Evolutionary conservation across 2,888 invertebrate genomes (phyloP).

Genomic region (Ormia ochracea): DNA sequence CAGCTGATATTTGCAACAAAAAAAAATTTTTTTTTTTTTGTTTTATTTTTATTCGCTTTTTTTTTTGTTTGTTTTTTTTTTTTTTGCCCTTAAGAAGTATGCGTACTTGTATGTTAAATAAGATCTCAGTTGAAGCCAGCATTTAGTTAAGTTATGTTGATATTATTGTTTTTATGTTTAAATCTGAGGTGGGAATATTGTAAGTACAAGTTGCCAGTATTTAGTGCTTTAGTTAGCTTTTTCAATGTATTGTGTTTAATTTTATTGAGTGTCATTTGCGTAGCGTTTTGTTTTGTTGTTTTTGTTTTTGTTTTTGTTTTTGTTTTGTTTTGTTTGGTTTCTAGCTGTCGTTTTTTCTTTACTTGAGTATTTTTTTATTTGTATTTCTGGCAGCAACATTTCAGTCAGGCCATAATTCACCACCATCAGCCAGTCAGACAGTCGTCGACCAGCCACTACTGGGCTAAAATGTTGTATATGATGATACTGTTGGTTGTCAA

Average conservation of each 20-base stretch:
- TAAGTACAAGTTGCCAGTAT: conserved; percentile 45
- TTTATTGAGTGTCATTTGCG: conserved; percentile 55
- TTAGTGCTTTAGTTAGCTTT: conserved; percentile 4
- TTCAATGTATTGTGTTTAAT: conserved; percentile 34
- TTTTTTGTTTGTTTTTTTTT: neutral
- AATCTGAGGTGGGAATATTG: conserved; percentile 51
- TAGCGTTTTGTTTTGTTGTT: neutral
- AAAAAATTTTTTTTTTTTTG: neutral
- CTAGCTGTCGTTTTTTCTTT: neutral
- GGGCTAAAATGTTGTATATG: conserved; percentile 41
- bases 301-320: conserved; percentile 4
- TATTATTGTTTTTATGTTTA: conserved; percentile 14
- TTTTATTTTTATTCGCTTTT: too few relatives aligned
- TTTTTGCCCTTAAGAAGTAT: neutral
- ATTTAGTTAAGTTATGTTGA: conserved; percentile 36
- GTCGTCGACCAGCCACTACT: conserved; percentile 20
- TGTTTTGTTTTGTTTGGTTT: too few relatives aligned
- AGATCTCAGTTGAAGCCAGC: conserved; percentile 29
- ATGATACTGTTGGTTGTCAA: conserved; percentile 44
- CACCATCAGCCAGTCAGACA: conserved; percentile 33
- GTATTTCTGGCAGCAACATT: conserved; percentile 38
- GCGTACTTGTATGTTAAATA: conserved; percentile 16
- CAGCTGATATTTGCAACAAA: conserved; percentile 5
- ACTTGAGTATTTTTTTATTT: too few relatives aligned
- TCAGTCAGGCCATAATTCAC: conserved; percentile 48